These are phyloP conservation scores for Barbus barbus DNA, from an alignment of 2,113 vertebrate species.

Conservation along the genomic window DNA sequence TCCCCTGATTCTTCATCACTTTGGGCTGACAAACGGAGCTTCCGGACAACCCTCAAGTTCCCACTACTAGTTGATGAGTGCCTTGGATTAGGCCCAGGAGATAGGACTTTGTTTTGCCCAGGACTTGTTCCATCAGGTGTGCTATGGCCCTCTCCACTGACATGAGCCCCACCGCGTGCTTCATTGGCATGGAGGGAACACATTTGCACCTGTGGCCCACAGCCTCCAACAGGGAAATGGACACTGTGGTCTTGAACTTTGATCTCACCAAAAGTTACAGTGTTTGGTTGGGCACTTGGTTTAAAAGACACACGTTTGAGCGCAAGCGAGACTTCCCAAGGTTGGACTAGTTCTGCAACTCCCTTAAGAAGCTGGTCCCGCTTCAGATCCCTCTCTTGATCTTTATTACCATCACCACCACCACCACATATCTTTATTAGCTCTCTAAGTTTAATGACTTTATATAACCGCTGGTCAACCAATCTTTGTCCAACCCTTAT, in stretches of 20 bases:
- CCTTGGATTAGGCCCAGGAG: background rate
- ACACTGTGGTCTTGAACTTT: conserved; percentile 67
- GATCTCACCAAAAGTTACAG: conserved; percentile 72
- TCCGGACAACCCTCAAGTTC: conserved; percentile 60
- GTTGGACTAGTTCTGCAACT: conserved; percentile 69
- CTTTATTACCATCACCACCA: conserved; percentile 44
- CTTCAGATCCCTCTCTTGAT: conserved; percentile 49
- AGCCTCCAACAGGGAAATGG: conserved; percentile 61
- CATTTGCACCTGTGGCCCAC: conserved; percentile 62
- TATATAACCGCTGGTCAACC: conserved; percentile 66
- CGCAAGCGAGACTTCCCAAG: conserved; percentile 71
- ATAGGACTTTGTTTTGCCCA: conserved; percentile 49
- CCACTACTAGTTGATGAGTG: conserved; percentile 51
- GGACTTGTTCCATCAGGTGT: conserved; percentile 39
- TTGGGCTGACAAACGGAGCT: conserved; percentile 67
- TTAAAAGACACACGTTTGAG: conserved; percentile 75
- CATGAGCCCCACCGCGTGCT: conserved; percentile 52
- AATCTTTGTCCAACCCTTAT: conserved; percentile 64
- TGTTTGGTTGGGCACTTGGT: conserved; percentile 70
- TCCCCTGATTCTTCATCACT: conserved; percentile 62
- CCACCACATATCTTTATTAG: conserved; percentile 32
- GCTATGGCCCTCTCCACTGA: conserved; percentile 48
- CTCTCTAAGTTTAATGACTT: conserved; percentile 65
- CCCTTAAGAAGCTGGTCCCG: conserved; percentile 60
- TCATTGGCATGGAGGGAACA: conserved; percentile 69